Evolutionary conservation across 2,113 vertebrate species (phyloP).

Genomic region (Xyrauchen texanus): DNA sequence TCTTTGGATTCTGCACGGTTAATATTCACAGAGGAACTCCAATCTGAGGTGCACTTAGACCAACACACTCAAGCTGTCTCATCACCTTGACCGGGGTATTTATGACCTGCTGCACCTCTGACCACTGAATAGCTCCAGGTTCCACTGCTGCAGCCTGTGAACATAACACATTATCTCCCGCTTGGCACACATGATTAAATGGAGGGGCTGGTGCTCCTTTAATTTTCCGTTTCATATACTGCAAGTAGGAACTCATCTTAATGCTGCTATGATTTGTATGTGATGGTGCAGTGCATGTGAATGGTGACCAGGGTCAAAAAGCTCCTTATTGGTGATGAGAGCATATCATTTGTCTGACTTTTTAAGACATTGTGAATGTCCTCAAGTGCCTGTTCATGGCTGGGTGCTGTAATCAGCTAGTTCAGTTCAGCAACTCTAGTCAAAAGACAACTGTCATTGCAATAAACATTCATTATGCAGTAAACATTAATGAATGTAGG

Average conservation of each 20-base stretch:
- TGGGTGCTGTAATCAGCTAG: not conserved
- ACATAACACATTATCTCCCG: conserved; percentile 82
- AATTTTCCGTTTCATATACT: conserved; percentile 72
- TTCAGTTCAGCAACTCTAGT: no score
- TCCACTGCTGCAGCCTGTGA: conserved; percentile 70
- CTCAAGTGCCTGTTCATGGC: conserved; percentile 38
- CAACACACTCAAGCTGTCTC: conserved; percentile 76
- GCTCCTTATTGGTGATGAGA: not conserved
- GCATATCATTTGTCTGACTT: not conserved
- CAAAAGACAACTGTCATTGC: not conserved
- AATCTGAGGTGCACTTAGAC: conserved; percentile 85
- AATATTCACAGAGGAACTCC: conserved; percentile 84
- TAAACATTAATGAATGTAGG: no score
- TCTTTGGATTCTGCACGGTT: conserved; percentile 74
- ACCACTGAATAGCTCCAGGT: conserved; percentile 60
- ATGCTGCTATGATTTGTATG: conserved; percentile 56
- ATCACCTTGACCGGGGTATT: conserved; percentile 76
- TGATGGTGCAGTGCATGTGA: not conserved
- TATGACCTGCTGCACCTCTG: conserved; percentile 76
- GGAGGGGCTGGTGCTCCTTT: conserved; percentile 71
- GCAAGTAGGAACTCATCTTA: conserved; percentile 76
- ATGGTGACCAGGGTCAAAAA: not conserved
- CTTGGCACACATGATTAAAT: conserved; percentile 79
- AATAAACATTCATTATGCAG: not conserved
- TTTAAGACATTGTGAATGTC: conserved; percentile 13